A percentile compares a stretch with the other conserved stretches of the same genome.
Conservation (phyloP, 2,888 invertebrate species). For the Volucella inanis region DNA sequence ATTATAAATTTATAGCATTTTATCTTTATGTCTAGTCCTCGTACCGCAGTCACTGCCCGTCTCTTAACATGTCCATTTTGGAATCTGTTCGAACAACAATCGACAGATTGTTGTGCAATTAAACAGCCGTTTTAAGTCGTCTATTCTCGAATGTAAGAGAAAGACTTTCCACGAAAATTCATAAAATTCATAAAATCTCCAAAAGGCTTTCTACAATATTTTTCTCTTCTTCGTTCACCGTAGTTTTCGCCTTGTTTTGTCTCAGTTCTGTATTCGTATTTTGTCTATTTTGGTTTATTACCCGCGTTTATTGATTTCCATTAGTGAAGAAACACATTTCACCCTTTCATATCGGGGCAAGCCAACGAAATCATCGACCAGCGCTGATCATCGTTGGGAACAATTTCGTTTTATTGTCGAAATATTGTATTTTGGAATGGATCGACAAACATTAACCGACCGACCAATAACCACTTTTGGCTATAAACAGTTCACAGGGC, state of each 20-base stretch:
- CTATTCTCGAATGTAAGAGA: conserved; percentile 41
- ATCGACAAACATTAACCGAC: conserved; percentile 51
- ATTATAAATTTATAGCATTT: conserved; percentile 33
- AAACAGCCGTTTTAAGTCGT: conserved; percentile 27
- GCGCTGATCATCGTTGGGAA: conserved; percentile 47
- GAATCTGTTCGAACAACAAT: conserved; percentile 34
- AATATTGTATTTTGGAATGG: conserved; percentile 64
- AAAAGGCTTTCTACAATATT: conserved; percentile 15
- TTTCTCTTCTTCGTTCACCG: not conserved
- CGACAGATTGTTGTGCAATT: conserved; percentile 51
- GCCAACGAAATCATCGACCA: conserved; percentile 14
- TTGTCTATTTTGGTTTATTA: conserved; percentile 55
- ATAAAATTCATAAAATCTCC: conserved; percentile 63
- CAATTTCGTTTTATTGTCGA: conserved; percentile 61
- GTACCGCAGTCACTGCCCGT: conserved; percentile 20
- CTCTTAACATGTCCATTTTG: conserved; percentile 35
- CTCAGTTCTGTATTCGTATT: conserved; percentile 22
- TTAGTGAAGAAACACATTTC: conserved; percentile 55
- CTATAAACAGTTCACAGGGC: conserved; percentile 69
- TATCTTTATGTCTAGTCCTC: conserved; percentile 54
- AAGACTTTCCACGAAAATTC: conserved; percentile 70
- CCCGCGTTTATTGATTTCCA: conserved; percentile 62
- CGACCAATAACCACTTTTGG: conserved; percentile 66
- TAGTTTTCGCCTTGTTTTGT: no score
- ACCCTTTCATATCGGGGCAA: conserved; percentile 47